phyloP scores from a whole-genome alignment of 2,888 invertebrate genomes.

The Eristalis intricaria region DNA sequence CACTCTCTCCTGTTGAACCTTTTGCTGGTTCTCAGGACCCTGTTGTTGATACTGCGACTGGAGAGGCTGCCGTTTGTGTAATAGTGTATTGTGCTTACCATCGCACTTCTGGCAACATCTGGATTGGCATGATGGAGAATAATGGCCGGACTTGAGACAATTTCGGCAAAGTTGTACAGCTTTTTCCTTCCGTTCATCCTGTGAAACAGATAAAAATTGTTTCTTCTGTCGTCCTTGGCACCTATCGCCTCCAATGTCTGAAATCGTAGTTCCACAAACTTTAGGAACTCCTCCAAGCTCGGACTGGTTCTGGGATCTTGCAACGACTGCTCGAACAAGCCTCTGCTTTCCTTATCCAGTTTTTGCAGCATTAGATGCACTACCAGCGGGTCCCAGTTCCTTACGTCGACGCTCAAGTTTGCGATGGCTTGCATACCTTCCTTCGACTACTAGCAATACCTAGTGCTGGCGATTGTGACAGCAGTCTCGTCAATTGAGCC shows the following conservation, averaged over 20 bases:
- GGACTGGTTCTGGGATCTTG: not conserved
- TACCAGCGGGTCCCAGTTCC: too few relatives aligned
- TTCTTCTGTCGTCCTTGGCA: too few relatives aligned
- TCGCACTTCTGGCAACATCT: conserved; percentile 21
- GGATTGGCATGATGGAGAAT: conserved; percentile 25
- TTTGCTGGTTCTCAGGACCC: not conserved
- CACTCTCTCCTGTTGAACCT: conserved; percentile 5
- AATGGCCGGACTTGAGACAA: conserved; percentile 9
- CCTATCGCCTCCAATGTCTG: not conserved
- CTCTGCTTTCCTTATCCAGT: not conserved
- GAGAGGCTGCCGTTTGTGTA: not conserved
- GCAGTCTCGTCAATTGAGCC: too few relatives aligned
- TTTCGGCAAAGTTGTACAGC: conserved; percentile 12
- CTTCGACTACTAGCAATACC: too few relatives aligned
- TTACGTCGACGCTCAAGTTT: too few relatives aligned
- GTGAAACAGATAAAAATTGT: not conserved
- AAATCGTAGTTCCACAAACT: conserved; percentile 27
- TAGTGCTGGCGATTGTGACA: too few relatives aligned
- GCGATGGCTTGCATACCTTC: too few relatives aligned
- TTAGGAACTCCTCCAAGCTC: conserved; percentile 12
- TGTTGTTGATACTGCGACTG: not conserved
- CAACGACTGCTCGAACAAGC: not conserved
- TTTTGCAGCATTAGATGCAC: conserved; percentile 12
- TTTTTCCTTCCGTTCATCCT: conserved; percentile 4
- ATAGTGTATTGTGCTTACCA: not conserved